Evolutionary conservation across 2,113 vertebrate species (phyloP).

Genomic region (Pangasianodon gigas): DNA sequence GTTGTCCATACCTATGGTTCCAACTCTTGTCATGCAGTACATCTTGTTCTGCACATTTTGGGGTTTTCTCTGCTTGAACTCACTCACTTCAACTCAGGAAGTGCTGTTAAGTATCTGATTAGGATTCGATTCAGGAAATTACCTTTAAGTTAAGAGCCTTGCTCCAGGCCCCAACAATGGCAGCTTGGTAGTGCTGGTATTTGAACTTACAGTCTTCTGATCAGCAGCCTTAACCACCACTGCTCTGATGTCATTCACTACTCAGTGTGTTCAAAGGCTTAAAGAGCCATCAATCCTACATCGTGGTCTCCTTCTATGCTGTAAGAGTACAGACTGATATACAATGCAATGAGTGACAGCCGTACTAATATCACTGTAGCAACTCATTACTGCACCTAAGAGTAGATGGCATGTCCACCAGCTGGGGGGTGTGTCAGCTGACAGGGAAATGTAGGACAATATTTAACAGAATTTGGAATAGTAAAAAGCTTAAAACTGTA

Average conservation of each 20-base stretch:
- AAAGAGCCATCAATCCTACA: constrained; percentile 27
- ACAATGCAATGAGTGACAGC: background rate
- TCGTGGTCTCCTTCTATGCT: background rate
- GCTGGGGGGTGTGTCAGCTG: background rate
- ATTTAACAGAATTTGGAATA: background rate
- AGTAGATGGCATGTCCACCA: background rate
- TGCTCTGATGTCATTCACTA: background rate
- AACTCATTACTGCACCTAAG: background rate
- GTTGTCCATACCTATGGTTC: background rate
- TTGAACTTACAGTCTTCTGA: background rate
- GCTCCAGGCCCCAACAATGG: background rate
- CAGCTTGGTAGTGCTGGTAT: background rate
- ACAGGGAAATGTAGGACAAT: constrained; percentile 1
- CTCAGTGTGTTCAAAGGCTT: constrained; percentile 19
- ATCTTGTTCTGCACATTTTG: background rate
- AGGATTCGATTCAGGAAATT: no score
- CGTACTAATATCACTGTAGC: no score
- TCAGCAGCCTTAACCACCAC: background rate
- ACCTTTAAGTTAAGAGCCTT: background rate
- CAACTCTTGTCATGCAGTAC: no score
- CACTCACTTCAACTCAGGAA: background rate
- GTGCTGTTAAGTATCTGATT: background rate
- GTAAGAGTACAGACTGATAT: background rate
- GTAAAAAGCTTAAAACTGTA: background rate
- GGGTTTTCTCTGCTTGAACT: background rate